Base-by-base conservation (phyloP, 1,140 invertebrate species). In the Eumaeus atala region DNA sequence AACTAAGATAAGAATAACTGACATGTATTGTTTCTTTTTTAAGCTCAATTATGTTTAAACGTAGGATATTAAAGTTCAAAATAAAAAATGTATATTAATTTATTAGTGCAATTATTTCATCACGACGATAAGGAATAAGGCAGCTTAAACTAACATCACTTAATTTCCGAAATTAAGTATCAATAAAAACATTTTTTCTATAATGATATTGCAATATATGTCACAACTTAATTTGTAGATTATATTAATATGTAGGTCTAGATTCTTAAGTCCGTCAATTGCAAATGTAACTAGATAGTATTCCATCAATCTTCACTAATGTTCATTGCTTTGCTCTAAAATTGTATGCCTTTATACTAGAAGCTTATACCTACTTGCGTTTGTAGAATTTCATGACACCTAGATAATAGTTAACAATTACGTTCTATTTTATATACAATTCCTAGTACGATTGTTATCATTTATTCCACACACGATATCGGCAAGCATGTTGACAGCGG, bases 181-280 rank as follows among this genome's bases (percentile, higher is more conserved):
- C 9, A 37, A 37, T 44, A 44, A 16, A 28, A 44, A 44, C 40
- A 16, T 44, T 14, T 14, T n/a, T 14, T 16, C 17, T 44, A 16
- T 44, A 14, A 44, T 44, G 40, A 44, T 44, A 44, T 14, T 9
- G 40, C 40, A 44, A 44, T 44, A 9, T 16, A 44, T 16, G 16
- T 44, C 37, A 52, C 37, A 44, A 57, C 44, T 50, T 44, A 42
- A 57, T 52, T 64, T 55, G 63, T 67, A 78, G 72, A 65, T 64
- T 74, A 77, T 60, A 42, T 68, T 68, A 58, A 62, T 72, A 70
- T 33, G 61, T 77, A 81, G 67, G 60, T 56, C 58, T 81, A 81
- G 72, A 60, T 74, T 74, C 66, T 65, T 82, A 80, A 84, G 74
- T 75, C 72, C 67, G 81, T 84, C 81, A 84, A 84, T 84, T 84